Evolutionary conservation across 1,140 invertebrate species (phyloP).

Genomic region (Bombus ignitus): DNA sequence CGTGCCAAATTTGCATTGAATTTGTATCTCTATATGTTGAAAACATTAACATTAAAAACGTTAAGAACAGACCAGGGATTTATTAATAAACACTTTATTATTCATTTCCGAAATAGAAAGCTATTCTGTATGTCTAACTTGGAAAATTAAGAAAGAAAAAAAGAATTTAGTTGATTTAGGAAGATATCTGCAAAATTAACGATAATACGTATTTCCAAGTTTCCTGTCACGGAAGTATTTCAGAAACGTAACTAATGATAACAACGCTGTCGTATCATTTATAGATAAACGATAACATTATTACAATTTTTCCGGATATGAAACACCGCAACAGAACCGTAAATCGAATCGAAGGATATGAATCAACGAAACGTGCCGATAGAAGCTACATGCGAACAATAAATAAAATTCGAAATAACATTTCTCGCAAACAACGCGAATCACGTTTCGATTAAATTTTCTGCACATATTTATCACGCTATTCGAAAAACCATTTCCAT

Average conservation of each 20-base stretch:
- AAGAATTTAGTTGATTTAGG: too few species aligned
- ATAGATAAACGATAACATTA: neutral
- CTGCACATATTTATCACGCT: neutral
- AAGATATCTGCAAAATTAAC: neutral
- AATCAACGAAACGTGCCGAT: neutral
- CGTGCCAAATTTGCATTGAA: neutral
- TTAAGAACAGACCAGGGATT: neutral
- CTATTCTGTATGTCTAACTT: neutral
- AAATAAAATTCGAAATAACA: neutral
- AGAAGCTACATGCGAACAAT: neutral
- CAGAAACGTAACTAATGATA: neutral
- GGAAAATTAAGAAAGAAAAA: neutral
- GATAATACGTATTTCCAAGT: neutral
- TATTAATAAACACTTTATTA: neutral
- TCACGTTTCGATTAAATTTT: neutral
- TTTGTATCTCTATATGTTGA: neutral
- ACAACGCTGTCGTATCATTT: neutral
- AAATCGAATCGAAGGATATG: neutral
- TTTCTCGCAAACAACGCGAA: neutral
- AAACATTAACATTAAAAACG: neutral
- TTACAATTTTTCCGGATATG: neutral
- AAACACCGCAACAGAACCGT: neutral
- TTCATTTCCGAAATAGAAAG: neutral
- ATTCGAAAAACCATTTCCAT: neutral
- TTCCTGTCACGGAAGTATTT: neutral